These are phyloP conservation scores for Philopedon plagiatum DNA, from an alignment of 2,888 invertebrate genomes.

Conservation along the genomic window DNA sequence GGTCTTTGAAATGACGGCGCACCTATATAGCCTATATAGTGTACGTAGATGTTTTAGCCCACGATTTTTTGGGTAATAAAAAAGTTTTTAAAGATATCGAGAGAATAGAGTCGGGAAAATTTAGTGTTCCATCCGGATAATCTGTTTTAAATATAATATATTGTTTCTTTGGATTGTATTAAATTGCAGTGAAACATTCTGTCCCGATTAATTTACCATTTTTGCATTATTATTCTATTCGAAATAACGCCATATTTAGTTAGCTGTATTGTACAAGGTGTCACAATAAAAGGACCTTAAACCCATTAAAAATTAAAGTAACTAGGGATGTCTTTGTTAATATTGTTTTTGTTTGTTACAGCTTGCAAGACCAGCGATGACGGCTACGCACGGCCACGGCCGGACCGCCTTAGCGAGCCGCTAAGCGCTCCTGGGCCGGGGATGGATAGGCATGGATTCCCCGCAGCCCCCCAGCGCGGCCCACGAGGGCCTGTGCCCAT, in stretches of 20 bases:
- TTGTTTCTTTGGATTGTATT: too few relatives aligned
- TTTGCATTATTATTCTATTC: too few relatives aligned
- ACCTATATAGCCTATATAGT: conserved; percentile 36
- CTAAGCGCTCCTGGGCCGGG: conserved; percentile 51
- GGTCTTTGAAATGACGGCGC: conserved; percentile 40
- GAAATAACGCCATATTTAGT: too few relatives aligned
- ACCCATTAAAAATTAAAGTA: too few relatives aligned
- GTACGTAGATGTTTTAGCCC: conserved; percentile 23
- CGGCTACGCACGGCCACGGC: conserved; percentile 48
- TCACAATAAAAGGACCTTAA: too few relatives aligned
- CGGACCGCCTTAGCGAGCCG: conserved; percentile 50
- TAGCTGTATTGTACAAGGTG: too few relatives aligned
- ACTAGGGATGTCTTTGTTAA: background rate
- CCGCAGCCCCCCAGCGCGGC: conserved; percentile 78
- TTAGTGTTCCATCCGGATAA: too few relatives aligned
- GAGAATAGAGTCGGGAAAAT: too few relatives aligned
- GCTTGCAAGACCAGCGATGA: conserved; percentile 48
- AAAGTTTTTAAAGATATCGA: too few relatives aligned
- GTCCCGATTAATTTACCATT: too few relatives aligned
- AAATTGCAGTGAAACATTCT: too few relatives aligned
- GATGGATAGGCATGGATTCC: conserved; percentile 86
- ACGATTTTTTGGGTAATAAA: conserved; percentile 14
- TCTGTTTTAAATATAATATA: too few relatives aligned
- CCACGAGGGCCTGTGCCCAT: conserved; percentile 72
- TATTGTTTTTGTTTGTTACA: conserved; percentile 36